Percentiles rank a stretch among this genome's conserved stretches.
Conservation (phyloP, 2,888 invertebrate genomes). For the Drymonia ruficornis region DNA sequence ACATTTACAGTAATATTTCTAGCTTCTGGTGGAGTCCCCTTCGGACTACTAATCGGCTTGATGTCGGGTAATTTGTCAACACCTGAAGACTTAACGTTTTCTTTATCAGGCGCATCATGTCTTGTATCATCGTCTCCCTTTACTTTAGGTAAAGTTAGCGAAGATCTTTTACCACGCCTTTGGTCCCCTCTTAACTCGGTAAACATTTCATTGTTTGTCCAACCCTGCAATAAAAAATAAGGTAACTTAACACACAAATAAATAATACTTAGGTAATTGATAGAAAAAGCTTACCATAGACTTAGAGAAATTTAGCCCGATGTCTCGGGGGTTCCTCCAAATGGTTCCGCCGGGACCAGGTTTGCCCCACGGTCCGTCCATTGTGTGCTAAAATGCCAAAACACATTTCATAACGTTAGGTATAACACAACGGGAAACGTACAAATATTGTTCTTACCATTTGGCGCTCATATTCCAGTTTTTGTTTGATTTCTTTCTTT, state of each 20-base stretch:
- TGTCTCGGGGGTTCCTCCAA: constrained; percentile 90
- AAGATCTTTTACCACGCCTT: constrained; percentile 63
- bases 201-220: constrained; percentile 76
- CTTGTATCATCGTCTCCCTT: constrained; percentile 74
- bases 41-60: constrained; percentile 43
- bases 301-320: constrained; percentile 90
- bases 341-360: constrained; percentile 89
- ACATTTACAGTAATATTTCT: constrained; percentile 36
- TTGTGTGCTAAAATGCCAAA: constrained; percentile 60
- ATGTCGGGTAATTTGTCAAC: constrained; percentile 70
- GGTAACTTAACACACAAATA: neutral
- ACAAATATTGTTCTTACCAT: constrained; percentile 72
- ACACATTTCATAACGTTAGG: neutral
- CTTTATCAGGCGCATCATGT: constrained; percentile 47
- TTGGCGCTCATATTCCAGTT: constrained; percentile 79
- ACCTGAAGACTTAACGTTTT: constrained; percentile 52
- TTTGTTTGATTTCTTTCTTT: constrained; percentile 73
- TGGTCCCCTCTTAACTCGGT: constrained; percentile 64
- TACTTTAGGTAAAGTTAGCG: constrained; percentile 80
- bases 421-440: neutral
- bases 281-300: constrained; percentile 86
- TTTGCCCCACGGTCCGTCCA: constrained; percentile 86
- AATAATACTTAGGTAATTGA: neutral
- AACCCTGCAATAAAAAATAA: constrained; percentile 57
- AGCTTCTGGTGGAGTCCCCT: constrained; percentile 31